Conservation (phyloP, 2,797 vertebrate species). For the Triplophysa bombifrons region DNA sequence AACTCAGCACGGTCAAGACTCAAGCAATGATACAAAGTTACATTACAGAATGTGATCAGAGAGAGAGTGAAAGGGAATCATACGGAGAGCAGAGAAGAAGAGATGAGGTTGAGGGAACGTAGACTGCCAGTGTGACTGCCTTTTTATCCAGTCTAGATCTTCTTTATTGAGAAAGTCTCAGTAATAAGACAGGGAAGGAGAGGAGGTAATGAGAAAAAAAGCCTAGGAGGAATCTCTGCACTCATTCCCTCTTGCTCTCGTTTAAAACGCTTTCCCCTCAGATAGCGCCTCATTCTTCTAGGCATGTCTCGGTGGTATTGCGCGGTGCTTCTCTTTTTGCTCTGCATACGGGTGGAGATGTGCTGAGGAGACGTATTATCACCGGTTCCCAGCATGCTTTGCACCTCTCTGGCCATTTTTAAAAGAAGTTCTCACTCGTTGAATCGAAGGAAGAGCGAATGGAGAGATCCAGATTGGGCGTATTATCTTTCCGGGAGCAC, state of each 20-base stretch:
- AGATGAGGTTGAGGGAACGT: constrained; percentile 3
- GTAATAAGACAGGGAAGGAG: constrained; percentile 74
- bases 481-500: constrained; percentile 48
- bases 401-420: constrained; percentile 37
- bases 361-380: constrained; percentile 56
- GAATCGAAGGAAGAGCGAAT: constrained; percentile 53
- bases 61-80: constrained; percentile 50
- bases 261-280: constrained; percentile 60
- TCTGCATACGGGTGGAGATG: constrained; percentile 31
- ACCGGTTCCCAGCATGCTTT: constrained; percentile 53
- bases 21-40: constrained; percentile 16
- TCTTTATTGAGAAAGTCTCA: constrained; percentile 75
- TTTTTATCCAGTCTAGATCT: constrained; percentile 77
- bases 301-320: constrained; percentile 67
- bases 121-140: constrained; percentile 60
- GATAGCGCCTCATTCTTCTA: constrained; percentile 64
- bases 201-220: constrained; percentile 63
- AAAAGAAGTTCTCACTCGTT: constrained; percentile 44
- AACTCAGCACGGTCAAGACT: background rate
- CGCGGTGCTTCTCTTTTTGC: constrained; percentile 40
- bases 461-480: constrained; percentile 50
- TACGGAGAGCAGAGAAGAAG: constrained; percentile 54
- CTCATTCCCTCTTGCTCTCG: constrained; percentile 39
- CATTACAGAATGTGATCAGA: constrained; percentile 39
- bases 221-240: constrained; percentile 60